A percentile compares a stretch with the other conserved stretches of the same genome.
Evolutionary conservation across 2,888 invertebrate genomes (phyloP).

Genomic region (Trissolcus japonicus): DNA sequence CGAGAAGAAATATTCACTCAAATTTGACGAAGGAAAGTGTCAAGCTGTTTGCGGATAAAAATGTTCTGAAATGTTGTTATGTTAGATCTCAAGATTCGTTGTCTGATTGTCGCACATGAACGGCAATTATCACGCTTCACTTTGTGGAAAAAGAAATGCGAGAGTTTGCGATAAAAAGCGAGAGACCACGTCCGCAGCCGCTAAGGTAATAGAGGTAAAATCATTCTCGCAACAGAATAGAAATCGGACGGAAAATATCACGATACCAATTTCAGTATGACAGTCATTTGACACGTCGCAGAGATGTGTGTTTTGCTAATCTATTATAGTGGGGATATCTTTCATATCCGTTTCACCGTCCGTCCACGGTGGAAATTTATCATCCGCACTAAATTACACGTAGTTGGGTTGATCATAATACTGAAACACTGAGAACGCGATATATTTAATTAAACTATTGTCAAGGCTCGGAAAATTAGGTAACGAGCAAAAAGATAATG

Average conservation of each 20-base stretch:
- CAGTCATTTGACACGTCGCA: constrained; percentile 47
- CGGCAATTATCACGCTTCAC: constrained; percentile 44
- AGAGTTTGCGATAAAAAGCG: constrained; percentile 43
- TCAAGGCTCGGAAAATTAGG: not conserved
- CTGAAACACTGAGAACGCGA: not conserved
- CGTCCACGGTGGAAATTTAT: constrained; percentile 35
- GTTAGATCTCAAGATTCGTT: constrained; percentile 20
- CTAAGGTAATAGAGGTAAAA: constrained; percentile 39
- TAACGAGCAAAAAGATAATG: not conserved
- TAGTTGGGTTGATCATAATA: not conserved
- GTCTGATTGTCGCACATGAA: constrained; percentile 28
- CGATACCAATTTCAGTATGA: constrained; percentile 49
- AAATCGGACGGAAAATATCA: constrained; percentile 50
- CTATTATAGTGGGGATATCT: constrained; percentile 27
- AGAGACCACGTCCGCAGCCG: constrained; percentile 25
- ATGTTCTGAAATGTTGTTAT: not conserved
- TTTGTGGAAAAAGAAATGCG: constrained; percentile 38
- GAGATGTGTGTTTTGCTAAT: constrained; percentile 41
- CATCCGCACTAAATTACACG: constrained; percentile 9
- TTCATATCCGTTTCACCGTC: constrained; percentile 13
- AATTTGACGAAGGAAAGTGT: no score
- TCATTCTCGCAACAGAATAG: constrained; percentile 52
- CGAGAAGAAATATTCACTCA: no score
- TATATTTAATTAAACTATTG: no score
- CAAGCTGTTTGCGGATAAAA: not conserved